Evolutionary conservation across 1,140 invertebrate species (phyloP), one percentile per base, ranked within the genome.

Genomic region (Pseudobourletiella spinata): DNA sequence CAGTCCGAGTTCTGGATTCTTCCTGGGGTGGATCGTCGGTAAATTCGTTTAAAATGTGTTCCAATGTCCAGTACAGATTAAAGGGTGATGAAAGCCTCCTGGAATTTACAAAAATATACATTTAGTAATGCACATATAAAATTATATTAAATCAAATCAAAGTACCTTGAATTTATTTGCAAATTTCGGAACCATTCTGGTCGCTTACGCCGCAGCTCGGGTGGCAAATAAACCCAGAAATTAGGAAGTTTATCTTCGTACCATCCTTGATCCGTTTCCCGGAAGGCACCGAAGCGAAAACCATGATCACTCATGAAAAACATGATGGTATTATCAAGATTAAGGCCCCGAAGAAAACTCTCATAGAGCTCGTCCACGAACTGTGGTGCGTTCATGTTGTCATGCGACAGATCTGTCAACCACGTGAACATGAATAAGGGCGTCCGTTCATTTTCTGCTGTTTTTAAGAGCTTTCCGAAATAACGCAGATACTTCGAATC

Each of bases 251-350:
- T 61, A 22, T 61, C 59, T 25, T 61, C 59, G n/a, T 35, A 61
- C 32, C 35, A 61, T 29, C 59, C 59, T 11, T 14, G 1, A 25
- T 55, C 29, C 0, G 32, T 61, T 28, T 55, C 24, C 18, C 59
- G 14, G 3, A 51, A 26, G 16, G 2, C n/a, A 2, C 44, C 48
- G 42, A 28, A 22, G 16, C 28, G 24, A 11, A 14, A 32, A 55
- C 67, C 67, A 46, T 69, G 67, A 29, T 69, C 67, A 32, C 61
- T 62, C 61, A 69, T 61, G n/a, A 69, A 54, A 42, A 66, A 59
- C n/a, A 69, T 24, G 35, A 69, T 51, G 3, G 67, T 66, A 35
- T 69, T 69, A 35, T 39, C n/a, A n/a, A 8, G 8, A 39, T 39
- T 39, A n/a, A 39, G 32, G 32, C 32, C n/a, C n/a, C 32, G n/a